phyloP scores from a whole-genome alignment of 1,140 invertebrate species.

The Augochlora pura region DNA sequence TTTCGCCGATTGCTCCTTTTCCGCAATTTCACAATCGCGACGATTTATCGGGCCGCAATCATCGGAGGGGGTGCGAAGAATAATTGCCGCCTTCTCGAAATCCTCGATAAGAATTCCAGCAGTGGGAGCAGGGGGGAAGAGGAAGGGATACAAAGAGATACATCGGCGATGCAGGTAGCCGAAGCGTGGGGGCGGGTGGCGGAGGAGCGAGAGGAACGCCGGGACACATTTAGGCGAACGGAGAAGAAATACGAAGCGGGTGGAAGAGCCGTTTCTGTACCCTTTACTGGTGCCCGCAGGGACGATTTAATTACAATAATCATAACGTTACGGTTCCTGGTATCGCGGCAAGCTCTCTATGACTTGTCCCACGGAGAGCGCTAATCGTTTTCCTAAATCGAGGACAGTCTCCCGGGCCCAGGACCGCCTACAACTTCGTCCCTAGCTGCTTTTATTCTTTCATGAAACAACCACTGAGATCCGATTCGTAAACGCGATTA shows the following conservation, averaged over 20 bases:
- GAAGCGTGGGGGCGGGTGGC: not conserved
- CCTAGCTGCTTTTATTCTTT: not conserved
- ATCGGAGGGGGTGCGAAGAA: conserved; percentile 33
- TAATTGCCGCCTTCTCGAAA: conserved; percentile 41
- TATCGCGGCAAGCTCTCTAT: conserved; percentile 62
- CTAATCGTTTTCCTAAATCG: conserved; percentile 72
- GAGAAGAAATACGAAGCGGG: conserved; percentile 31
- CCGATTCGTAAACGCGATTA: not conserved
- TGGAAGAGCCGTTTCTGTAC: conserved; percentile 27
- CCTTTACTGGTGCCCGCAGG: conserved; percentile 53
- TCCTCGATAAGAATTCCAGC: conserved; percentile 37
- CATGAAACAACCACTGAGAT: not conserved
- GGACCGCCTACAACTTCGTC: conserved; percentile 2
- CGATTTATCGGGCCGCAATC: conserved; percentile 24
- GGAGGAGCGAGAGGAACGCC: conserved; percentile 24
- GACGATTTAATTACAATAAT: conserved; percentile 78
- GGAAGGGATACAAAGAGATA: conserved; percentile 23
- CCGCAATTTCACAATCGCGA: conserved; percentile 25
- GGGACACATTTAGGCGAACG: conserved; percentile 7
- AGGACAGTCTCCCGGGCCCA: conserved; percentile 48
- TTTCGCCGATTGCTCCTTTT: not conserved
- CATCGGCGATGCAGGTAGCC: conserved; percentile 49
- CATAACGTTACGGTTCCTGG: conserved; percentile 71
- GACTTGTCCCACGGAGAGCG: conserved; percentile 70
- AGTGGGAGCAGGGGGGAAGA: no score